Percentiles rank a stretch among this genome's conserved stretches.
These are phyloP conservation scores for Phorcus lineatus DNA, from an alignment of 2,888 invertebrate species.

Conservation along the genomic window DNA sequence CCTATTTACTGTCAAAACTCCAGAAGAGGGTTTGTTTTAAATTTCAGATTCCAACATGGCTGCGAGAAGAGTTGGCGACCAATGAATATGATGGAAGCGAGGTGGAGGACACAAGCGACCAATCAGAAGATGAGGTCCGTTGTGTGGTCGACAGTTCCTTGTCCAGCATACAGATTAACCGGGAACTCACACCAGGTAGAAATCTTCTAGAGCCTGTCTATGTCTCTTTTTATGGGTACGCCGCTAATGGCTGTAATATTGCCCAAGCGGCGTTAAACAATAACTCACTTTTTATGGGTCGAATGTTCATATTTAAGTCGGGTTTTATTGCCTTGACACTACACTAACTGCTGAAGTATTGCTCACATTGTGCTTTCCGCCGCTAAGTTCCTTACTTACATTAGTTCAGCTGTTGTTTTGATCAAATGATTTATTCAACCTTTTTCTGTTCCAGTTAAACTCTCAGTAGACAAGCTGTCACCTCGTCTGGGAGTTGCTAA, in stretches of 20 bases:
- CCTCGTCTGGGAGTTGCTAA: neutral
- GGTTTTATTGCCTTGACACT: too few species aligned
- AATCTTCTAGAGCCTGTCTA: neutral
- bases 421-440: neutral
- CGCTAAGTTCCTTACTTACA: too few species aligned
- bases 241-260: too few species aligned
- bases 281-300: too few species aligned
- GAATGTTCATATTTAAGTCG: too few species aligned
- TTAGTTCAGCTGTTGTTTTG: too few species aligned
- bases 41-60: conserved; percentile 70
- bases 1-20: too few species aligned
- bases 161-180: conserved; percentile 70
- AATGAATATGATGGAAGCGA: conserved; percentile 59
- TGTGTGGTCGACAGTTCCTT: conserved; percentile 62
- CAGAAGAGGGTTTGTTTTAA: too few species aligned
- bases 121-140: conserved; percentile 55
- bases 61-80: conserved; percentile 67
- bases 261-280: too few species aligned
- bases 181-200: conserved; percentile 52
- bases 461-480: neutral
- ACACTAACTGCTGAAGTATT: too few species aligned
- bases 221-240: too few species aligned
- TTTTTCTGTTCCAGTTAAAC: neutral
- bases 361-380: too few species aligned
- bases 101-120: conserved; percentile 67